Base-by-base conservation (phyloP, 2,113 vertebrate genomes). In the Neogale vison region DNA sequence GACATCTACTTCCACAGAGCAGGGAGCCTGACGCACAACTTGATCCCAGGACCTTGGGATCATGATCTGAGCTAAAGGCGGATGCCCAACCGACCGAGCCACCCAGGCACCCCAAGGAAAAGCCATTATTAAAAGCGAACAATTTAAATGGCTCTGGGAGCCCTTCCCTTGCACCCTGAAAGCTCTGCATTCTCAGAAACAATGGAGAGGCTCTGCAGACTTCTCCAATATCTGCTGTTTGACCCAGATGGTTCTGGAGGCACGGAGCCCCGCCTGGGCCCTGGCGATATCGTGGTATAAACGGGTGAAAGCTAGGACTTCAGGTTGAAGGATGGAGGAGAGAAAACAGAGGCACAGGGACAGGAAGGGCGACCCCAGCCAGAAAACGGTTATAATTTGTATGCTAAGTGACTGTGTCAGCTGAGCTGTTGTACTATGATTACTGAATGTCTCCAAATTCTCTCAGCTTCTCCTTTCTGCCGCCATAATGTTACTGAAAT, bases 351-450 rank as follows among this genome's bases (percentile, higher is more conserved):
- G 1, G 3, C 3, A 1, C 47, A 34, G 8, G 20, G 34, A 29
- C 1, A 0, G 42, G 47, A 15, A 26, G 36, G 8, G 20, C n/a
- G 36, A 10, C n/a, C 7, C 12, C 36, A 13, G 12, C 11, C 45
- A 2, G 76, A 47, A 72, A 80, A 31, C 4, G 0, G 47, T 39
- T 12, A 52, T 17, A 26, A 24, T 50, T 1, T 50, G 17, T 1
- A 4, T 5, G 9, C 52, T 15, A 24, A 24, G 31, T 10, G 36
- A 45, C 39, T 34, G 18, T 11, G 52, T 57, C 45, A n/a, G 31
- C 21, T 47, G 36, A n/a, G 10, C 18, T 31, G 6, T 39, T 8
- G 69, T 36, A 20, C 11, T 5, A n/a, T 36, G 17, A 67, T 77
- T 14, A 15, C 12, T 39, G 29, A 17, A 42, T 0, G 20, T 42